Percentiles rank a stretch among this genome's conserved stretches.
These are phyloP conservation scores for Arge pagana DNA, from an alignment of 2,888 invertebrate genomes.

Conservation along the genomic window DNA sequence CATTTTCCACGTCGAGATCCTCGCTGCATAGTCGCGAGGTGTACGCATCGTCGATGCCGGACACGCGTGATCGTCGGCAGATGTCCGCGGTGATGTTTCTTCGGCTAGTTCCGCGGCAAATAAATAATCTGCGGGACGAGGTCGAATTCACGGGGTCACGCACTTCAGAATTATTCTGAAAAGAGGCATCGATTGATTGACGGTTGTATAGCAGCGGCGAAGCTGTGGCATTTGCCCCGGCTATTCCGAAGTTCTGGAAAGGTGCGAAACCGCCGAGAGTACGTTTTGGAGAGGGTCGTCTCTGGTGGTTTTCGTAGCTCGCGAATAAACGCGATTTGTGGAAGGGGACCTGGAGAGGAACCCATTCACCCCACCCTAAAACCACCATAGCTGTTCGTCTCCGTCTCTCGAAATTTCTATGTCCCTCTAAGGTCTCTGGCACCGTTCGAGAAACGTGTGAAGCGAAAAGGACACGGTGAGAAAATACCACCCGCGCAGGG, in stretches of 20 bases:
- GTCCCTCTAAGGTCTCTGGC: conserved; percentile 31
- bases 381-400: not conserved
- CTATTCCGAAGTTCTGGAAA: conserved; percentile 42
- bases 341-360: conserved; percentile 31
- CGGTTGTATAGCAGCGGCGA: conserved; percentile 53
- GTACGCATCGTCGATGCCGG: too few species aligned
- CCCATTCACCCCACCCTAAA: conserved; percentile 42
- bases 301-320: conserved; percentile 49
- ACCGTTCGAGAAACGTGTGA: conserved; percentile 36
- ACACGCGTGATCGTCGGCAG: too few species aligned
- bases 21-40: too few species aligned
- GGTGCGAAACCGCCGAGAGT: conserved; percentile 48
- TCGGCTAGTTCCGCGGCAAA: too few species aligned
- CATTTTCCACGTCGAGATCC: conserved; percentile 29
- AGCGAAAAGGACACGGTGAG: conserved; percentile 40
- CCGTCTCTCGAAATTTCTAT: not conserved
- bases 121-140: too few species aligned
- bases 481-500: conserved; percentile 50
- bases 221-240: too few species aligned
- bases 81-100: too few species aligned
- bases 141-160: conserved; percentile 44
- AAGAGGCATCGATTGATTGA: conserved; percentile 52
- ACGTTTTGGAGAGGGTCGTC: conserved; percentile 40
- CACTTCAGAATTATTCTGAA: conserved; percentile 50
- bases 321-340: conserved; percentile 52